These are phyloP conservation scores for Mastomys coucha DNA, from an alignment of 2,113 vertebrate species.

Conservation along the genomic window DNA sequence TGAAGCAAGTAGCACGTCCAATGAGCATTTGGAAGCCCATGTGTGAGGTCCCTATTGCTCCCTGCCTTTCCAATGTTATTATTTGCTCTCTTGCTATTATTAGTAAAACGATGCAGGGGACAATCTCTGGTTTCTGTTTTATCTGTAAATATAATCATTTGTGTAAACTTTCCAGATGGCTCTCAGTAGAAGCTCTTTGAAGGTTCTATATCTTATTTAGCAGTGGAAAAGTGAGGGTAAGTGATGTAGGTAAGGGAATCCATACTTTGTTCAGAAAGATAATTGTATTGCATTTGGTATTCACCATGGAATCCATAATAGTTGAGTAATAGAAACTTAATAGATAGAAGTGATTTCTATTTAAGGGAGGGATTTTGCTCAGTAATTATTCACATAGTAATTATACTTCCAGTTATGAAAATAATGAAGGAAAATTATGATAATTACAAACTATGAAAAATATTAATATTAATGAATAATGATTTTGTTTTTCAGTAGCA, in stretches of 20 bases:
- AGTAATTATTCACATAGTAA: background rate
- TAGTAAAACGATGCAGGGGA: background rate
- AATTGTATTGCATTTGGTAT: background rate
- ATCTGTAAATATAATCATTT: background rate
- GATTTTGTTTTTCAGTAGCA: background rate
- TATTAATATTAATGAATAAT: background rate
- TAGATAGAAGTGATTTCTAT: background rate
- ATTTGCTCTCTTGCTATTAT: background rate
- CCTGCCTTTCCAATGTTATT: background rate
- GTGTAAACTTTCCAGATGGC: background rate
- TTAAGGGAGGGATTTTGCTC: background rate
- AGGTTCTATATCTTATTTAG: background rate
- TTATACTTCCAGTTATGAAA: conserved; percentile 13
- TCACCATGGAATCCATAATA: background rate
- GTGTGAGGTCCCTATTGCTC: too few species aligned
- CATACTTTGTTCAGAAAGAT: background rate
- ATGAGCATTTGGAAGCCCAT: background rate
- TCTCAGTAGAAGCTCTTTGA: background rate
- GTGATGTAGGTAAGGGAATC: fast-evolving
- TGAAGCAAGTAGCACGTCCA: background rate
- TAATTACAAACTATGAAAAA: background rate
- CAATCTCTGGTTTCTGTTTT: background rate
- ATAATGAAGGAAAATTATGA: background rate
- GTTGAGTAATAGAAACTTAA: background rate
- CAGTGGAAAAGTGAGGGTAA: background rate